These are phyloP conservation scores for Parambassis ranga DNA, from an alignment of 2,797 vertebrate genomes.

Conservation along the genomic window DNA sequence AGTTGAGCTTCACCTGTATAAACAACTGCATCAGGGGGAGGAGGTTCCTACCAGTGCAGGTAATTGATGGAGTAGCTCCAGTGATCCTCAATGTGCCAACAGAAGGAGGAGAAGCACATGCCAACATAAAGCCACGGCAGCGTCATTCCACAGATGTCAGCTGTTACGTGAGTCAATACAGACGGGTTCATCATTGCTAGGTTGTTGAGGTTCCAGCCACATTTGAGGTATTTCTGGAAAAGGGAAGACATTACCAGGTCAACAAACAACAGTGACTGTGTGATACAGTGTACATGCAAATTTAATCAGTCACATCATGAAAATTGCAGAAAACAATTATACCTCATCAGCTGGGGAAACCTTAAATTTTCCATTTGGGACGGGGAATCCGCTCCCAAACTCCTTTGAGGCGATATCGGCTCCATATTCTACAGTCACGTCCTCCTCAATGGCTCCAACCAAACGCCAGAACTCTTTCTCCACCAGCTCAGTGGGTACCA, in stretches of 20 bases:
- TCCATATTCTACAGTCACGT: conserved; percentile 97
- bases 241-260: background rate
- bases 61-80: conserved; percentile 99
- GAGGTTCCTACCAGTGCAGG: conserved; percentile 93
- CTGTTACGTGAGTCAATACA: conserved; percentile 94
- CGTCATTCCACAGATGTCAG: conserved; percentile 98
- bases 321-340: no score
- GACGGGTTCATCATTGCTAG: conserved; percentile 98
- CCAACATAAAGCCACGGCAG: conserved; percentile 97
- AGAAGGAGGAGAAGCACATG: conserved; percentile 99
- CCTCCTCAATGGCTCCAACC: conserved; percentile 95
- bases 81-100: conserved; percentile 99
- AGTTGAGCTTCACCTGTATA: no score
- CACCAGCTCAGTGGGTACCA: conserved; percentile 97
- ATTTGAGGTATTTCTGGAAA: conserved; percentile 90
- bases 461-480: conserved; percentile 98
- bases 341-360: conserved; percentile 93
- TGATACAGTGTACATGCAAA: no score
- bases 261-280: background rate
- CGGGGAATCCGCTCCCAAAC: conserved; percentile 97
- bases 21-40: no score
- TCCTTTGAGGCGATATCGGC: conserved; percentile 98
- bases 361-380: conserved; percentile 89
- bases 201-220: conserved; percentile 98
- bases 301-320: no score